phyloP scores from a whole-genome alignment of 2,113 vertebrate species.

The Myrmecobius fasciatus region DNA sequence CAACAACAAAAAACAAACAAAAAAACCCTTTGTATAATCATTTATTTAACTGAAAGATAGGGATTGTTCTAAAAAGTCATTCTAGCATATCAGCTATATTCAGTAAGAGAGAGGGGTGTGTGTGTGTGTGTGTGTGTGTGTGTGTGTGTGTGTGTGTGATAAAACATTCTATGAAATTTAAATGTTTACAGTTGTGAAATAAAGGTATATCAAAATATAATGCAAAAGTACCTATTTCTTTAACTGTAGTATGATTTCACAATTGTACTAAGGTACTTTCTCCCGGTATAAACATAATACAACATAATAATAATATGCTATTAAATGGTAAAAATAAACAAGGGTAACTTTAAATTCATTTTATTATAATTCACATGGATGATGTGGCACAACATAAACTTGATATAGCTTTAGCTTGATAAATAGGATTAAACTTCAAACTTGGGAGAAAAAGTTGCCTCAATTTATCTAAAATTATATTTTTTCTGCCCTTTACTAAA shows the following conservation, averaged over 20 bases:
- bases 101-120: background rate
- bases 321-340: slow-evolving; percentile 50
- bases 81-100: slow-evolving; percentile 59
- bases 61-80: slow-evolving; percentile 55
- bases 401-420: slow-evolving; percentile 46
- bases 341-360: slow-evolving; percentile 30
- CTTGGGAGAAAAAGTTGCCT: slow-evolving; percentile 48
- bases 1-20: too few relatives aligned
- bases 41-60: slow-evolving; percentile 65
- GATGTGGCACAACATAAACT: slow-evolving; percentile 24
- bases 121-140: background rate
- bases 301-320: slow-evolving; percentile 53
- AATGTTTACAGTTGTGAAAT: slow-evolving; percentile 59
- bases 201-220: slow-evolving; percentile 53
- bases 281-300: slow-evolving; percentile 24
- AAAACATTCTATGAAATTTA: slow-evolving; percentile 55
- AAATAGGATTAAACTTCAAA: slow-evolving; percentile 55
- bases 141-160: background rate
- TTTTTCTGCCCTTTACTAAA: slow-evolving; percentile 13
- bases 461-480: slow-evolving; percentile 34
- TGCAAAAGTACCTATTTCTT: slow-evolving; percentile 44
- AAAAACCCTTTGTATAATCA: slow-evolving; percentile 52
- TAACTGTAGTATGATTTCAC: slow-evolving; percentile 23
- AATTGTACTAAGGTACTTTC: slow-evolving; percentile 54
- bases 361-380: slow-evolving; percentile 18